Evolutionary conservation across 2,797 vertebrate species (phyloP).

Genomic region (Gallirallus australis): DNA sequence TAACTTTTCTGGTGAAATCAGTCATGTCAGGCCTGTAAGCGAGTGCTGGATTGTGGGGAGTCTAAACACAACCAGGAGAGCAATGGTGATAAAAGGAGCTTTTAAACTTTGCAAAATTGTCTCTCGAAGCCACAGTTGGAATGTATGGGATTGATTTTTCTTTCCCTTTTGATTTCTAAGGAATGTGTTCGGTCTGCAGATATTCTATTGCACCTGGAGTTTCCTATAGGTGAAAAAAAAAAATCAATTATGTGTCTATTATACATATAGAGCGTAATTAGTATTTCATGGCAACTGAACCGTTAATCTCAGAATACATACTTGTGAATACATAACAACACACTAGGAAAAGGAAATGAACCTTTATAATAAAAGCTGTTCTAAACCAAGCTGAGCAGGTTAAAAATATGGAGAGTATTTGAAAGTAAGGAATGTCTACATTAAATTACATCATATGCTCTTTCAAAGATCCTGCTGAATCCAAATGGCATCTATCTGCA

Average conservation of each 20-base stretch:
- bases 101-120: conserved; percentile 38
- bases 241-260: background rate
- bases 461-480: background rate
- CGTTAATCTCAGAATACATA: background rate
- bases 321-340: background rate
- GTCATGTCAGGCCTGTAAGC: conserved; percentile 44
- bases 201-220: background rate
- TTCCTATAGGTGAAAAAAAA: background rate
- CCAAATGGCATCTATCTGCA: background rate
- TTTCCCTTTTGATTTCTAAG: conserved; percentile 43
- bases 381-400: background rate
- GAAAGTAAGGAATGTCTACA: background rate
- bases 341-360: background rate
- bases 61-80: background rate
- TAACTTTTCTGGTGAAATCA: conserved; percentile 58
- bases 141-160: conserved; percentile 31
- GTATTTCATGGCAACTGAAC: background rate
- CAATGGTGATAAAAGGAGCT: background rate
- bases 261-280: background rate
- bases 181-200: background rate
- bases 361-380: background rate
- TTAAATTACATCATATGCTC: background rate
- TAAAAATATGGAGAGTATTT: background rate
- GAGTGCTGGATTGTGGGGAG: conserved; percentile 12
- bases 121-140: background rate